Conservation (phyloP, 2,113 vertebrate genomes). For the Rhagologus leucostigma region DNA sequence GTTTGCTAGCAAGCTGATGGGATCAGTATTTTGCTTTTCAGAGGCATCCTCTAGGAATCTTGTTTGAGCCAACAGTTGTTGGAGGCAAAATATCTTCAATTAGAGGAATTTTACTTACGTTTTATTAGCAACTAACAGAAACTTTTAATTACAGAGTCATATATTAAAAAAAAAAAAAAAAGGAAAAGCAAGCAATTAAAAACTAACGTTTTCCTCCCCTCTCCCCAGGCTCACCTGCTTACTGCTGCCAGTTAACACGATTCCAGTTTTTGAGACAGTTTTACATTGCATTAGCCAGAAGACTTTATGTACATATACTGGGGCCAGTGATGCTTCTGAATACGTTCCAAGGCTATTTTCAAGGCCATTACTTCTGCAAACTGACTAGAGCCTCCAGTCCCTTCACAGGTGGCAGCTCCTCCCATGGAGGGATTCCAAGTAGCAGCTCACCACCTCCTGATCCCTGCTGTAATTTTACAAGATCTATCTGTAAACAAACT, state of each 20-base stretch:
- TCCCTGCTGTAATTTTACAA: constrained; percentile 4
- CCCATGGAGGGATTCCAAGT: background rate
- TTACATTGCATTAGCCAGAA: background rate
- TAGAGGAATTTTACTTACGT: background rate
- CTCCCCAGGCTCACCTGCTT: background rate
- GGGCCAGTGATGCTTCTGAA: background rate
- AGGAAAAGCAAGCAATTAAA: background rate
- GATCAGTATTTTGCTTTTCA: background rate
- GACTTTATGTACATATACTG: background rate
- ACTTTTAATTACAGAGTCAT: background rate
- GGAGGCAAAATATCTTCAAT: background rate
- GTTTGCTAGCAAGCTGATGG: background rate
- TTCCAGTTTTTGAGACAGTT: background rate
- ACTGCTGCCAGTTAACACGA: background rate
- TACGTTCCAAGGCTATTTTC: constrained; percentile 40
- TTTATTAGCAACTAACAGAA: background rate
- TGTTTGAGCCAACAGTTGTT: background rate
- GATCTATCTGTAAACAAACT: background rate
- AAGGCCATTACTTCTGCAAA: constrained; percentile 51
- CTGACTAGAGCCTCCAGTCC: background rate
- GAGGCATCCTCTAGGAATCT: background rate
- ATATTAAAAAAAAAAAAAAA: background rate
- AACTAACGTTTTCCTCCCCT: background rate
- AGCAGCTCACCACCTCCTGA: background rate
- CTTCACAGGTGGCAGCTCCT: constrained; percentile 1